A percentile compares a stretch with the other conserved stretches of the same genome.
Evolutionary conservation across 2,113 vertebrate genomes (phyloP).

Genomic region (Candoia aspera): DNA sequence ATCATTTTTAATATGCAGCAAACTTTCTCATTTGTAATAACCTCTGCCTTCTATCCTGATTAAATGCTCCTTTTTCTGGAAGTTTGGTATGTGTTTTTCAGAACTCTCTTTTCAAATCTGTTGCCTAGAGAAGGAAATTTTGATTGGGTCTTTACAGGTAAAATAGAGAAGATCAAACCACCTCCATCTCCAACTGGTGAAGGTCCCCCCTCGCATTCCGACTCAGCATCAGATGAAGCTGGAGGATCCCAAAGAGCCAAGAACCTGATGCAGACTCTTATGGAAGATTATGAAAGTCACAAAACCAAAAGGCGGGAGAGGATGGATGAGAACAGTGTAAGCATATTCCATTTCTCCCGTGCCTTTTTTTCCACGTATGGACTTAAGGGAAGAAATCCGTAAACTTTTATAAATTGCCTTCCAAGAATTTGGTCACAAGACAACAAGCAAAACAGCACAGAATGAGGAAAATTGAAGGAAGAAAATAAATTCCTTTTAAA

Average conservation of each 20-base stretch:
- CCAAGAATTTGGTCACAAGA: neutral
- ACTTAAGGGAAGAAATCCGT: neutral
- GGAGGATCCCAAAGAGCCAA: slow-evolving; percentile 85
- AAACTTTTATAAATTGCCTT: neutral
- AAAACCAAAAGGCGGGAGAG: slow-evolving; percentile 94
- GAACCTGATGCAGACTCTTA: slow-evolving; percentile 96
- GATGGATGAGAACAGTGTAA: slow-evolving; percentile 93
- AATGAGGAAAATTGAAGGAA: neutral
- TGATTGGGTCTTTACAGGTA: slow-evolving; percentile 82
- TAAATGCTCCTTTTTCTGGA: neutral
- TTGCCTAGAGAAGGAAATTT: slow-evolving; percentile 62
- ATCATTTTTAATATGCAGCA: neutral
- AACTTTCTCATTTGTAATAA: neutral
- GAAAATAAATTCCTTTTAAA: neutral
- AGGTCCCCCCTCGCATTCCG: slow-evolving; percentile 77
- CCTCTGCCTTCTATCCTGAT: neutral
- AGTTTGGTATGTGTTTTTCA: slow-evolving; percentile 6
- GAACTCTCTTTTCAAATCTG: neutral
- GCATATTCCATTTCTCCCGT: slow-evolving; percentile 61
- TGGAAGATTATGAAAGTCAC: slow-evolving; percentile 97
- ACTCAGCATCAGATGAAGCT: slow-evolving; percentile 82
- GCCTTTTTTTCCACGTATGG: slow-evolving; percentile 1
- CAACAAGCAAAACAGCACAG: neutral
- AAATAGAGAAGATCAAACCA: slow-evolving; percentile 93
- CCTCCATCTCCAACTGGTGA: slow-evolving; percentile 87